These are phyloP conservation scores for Dynastes tityus DNA, from an alignment of 2,888 invertebrate species.

Conservation along the genomic window DNA sequence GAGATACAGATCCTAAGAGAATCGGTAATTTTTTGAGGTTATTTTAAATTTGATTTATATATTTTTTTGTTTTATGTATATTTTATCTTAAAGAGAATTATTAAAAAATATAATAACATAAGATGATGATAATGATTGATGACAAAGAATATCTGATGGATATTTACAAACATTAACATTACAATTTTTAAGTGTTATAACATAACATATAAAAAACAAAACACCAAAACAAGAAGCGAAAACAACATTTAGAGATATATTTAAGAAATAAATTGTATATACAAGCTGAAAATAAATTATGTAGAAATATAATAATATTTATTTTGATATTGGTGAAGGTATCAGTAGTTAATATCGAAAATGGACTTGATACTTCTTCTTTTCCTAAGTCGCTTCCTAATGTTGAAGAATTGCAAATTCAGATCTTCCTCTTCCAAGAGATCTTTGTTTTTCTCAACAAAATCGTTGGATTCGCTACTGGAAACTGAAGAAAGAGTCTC, in stretches of 20 bases:
- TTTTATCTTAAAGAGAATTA: too few species aligned
- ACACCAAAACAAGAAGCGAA: slow-evolving; percentile 10
- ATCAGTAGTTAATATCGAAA: slow-evolving; percentile 50
- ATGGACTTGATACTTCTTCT: slow-evolving; percentile 50
- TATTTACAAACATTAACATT: too few species aligned
- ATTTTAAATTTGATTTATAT: too few species aligned
- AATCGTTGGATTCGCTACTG: slow-evolving; percentile 33
- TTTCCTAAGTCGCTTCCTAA: slow-evolving; percentile 40
- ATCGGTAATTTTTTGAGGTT: too few species aligned
- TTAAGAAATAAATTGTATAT: slow-evolving; percentile 1
- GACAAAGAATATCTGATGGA: too few species aligned
- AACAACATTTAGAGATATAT: background rate
- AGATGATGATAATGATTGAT: too few species aligned
- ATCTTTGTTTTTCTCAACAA: slow-evolving; percentile 36
- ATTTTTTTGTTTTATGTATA: too few species aligned
- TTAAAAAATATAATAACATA: too few species aligned
- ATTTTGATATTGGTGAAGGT: background rate
- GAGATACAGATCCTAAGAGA: too few species aligned
- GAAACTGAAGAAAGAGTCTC: slow-evolving; percentile 51
- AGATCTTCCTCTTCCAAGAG: slow-evolving; percentile 49
- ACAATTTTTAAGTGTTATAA: too few species aligned
- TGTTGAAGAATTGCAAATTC: slow-evolving; percentile 48
- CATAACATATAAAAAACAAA: background rate
- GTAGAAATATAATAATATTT: background rate
- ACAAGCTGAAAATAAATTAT: slow-evolving; percentile 19